Percentiles rank a stretch among this genome's conserved stretches.
phyloP scores from a whole-genome alignment of 2,113 vertebrate genomes.

The Coregonus clupeaformis region DNA sequence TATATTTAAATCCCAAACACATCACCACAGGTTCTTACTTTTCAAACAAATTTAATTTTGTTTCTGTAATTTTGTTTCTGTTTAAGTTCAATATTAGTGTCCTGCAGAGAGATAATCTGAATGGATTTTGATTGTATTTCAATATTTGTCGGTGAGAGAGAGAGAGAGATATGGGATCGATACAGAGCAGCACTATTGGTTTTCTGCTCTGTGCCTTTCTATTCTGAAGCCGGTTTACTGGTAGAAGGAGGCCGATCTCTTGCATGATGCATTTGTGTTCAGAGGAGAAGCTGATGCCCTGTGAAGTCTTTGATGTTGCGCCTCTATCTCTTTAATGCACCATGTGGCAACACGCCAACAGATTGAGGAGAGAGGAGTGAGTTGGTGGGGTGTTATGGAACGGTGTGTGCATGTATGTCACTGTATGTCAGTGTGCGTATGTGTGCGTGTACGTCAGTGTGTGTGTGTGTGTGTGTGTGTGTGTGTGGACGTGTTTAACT shows the following conservation, averaged over 20 bases:
- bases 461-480: neutral
- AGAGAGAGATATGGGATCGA: slow-evolving; percentile 26
- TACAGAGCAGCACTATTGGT: slow-evolving; percentile 43
- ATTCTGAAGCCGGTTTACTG: neutral
- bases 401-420: neutral
- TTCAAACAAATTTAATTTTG: too few species aligned
- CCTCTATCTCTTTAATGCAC: slow-evolving; percentile 61
- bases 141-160: neutral
- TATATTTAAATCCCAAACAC: slow-evolving; percentile 35
- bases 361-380: neutral
- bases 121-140: slow-evolving; percentile 36
- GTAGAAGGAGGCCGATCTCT: slow-evolving; percentile 27
- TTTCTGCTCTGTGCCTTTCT: slow-evolving; percentile 21
- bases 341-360: slow-evolving; percentile 46
- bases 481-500: too few species aligned
- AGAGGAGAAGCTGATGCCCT: slow-evolving; percentile 46
- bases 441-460: slow-evolving; percentile 4
- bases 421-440: neutral
- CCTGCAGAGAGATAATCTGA: slow-evolving; percentile 49
- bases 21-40: too few species aligned
- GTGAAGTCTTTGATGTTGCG: slow-evolving; percentile 61
- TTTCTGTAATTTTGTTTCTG: slow-evolving; percentile 1
- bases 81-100: slow-evolving; percentile 40
- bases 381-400: slow-evolving; percentile 35
- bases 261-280: slow-evolving; percentile 49